These are phyloP conservation scores for Mystacides longicornis DNA, from an alignment of 2,888 invertebrate genomes.

Conservation along the genomic window DNA sequence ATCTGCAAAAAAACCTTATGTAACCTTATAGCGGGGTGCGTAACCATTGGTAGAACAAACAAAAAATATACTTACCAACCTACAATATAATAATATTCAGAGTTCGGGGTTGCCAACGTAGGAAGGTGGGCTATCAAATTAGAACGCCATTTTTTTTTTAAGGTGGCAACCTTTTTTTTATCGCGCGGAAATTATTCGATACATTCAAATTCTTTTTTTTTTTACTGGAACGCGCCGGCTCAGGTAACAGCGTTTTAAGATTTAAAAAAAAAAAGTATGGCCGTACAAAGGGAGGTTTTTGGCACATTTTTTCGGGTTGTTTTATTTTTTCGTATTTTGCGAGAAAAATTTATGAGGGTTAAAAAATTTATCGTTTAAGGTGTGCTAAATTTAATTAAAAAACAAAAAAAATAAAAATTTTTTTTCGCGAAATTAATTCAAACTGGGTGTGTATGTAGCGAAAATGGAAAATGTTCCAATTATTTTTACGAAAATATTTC, in stretches of 20 bases:
- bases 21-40: conserved; percentile 19
- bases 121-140: conserved; percentile 16
- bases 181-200: conserved; percentile 14
- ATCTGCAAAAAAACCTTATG: conserved; percentile 12
- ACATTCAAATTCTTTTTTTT: conserved; percentile 8
- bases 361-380: conserved; percentile 9
- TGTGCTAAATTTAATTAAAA: conserved; percentile 3
- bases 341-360: conserved; percentile 9
- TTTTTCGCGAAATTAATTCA: background rate
- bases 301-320: background rate
- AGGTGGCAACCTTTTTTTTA: conserved; percentile 12
- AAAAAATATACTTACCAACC: background rate
- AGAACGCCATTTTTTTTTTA: conserved; percentile 8
- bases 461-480: background rate
- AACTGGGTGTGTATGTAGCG: background rate
- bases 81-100: conserved; percentile 9
- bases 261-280: conserved; percentile 3
- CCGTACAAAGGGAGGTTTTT: background rate
- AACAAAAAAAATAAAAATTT: background rate
- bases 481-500: background rate
- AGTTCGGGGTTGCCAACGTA: conserved; percentile 9
- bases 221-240: conserved; percentile 4
- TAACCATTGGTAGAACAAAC: conserved; percentile 17
- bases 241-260: conserved; percentile 9
- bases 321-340: conserved; percentile 3